Evolutionary conservation across 2,797 vertebrate genomes (phyloP), one percentile per base, ranked within the genome.

Genomic region (Cichlasoma orientale): DNA sequence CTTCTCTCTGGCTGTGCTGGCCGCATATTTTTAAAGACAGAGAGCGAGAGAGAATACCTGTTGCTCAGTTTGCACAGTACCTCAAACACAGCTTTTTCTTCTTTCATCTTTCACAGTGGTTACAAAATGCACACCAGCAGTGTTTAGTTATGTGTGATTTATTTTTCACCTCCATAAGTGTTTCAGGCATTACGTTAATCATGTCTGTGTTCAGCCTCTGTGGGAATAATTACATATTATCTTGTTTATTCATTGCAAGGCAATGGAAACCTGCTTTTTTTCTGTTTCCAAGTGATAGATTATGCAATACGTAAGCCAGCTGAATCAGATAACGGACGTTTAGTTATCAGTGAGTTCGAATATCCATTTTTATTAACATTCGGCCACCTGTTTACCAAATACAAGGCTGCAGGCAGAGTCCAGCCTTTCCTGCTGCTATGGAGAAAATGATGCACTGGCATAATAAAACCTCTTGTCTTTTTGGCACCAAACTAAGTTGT

Each of bases 401-500:
- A 36, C 56, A 72, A 18, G 16, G 8, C 44, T 73, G 66, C 4
- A 33, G 56, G 25, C 41, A 59, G 54, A 44, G 69, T 72, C 25
- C 41, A 57, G 29, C 13, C 21, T 2, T 2, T 19, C 77, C 63
- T 84, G 78, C 82, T 88, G 75, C 78, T 77, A 38, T 55, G 57
- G 66, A 79, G 38, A 80, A 77, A 63, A 79, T 80, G 77, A 89
- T 56, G 77, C 90, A 83, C 31, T 21, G 73, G 72, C 69, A 63
- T 44, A 72, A 85, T 83, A 23, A 93, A 92, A 85, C 74, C 55
- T 83, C 57, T 90, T 53, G 33, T 86, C 77, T 82, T 83, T 79
- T 82, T 91, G 90, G 79, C 87, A 79, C 77, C 72, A 74, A 75
- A 79, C 66, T 75, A 70, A 91, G 74, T 90, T 84, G 75, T 83